Base-by-base conservation (phyloP, 2,797 vertebrate genomes). In the Peromyscus attwateri region DNA sequence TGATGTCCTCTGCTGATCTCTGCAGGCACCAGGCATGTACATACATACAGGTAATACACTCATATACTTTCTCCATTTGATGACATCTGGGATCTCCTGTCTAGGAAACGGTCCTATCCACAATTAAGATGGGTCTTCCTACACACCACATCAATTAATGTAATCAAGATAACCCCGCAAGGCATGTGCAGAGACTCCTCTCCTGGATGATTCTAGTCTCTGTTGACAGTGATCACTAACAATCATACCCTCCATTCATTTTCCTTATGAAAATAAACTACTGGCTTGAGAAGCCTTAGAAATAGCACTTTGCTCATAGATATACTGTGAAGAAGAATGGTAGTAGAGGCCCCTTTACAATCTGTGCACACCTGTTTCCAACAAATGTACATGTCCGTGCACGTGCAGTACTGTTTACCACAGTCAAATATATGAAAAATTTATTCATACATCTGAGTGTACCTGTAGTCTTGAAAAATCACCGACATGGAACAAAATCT, bases 261-360 rank as follows among this genome's bases (percentile, higher is more conserved):
- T 97, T 94, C 62, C n/a, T 93, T 37, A 93, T 64, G 43, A 87
- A 96, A 97, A 89, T 71, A 75, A 95, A 96, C 46, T 92, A 29
- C 37, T 84, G 81, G 23, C 21, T 1, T 73, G 46, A 62, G 23
- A 91, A 93, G 12, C n/a, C 23, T 13, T 40, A 29, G 92, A 94
- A 95, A 94, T 29, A 70, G 34, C 19, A 76, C 40, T 77, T 95
- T 92, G 40, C 37, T 77, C 40, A 91, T 75, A 91, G 37, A 9
- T 40, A 71, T 19, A 92, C 4, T 46, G 27, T 82, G 31, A 91
- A 81, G 46, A 60, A 10, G 52, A 60, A 10, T 92, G 34, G 40
- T 87, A 68, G 16, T 70, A 8, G 55, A 91, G 68, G 12, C 14
- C 43, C 14, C 9, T 92, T 93, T 46, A 46, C 80, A 34, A 13